Base-by-base conservation (phyloP, 2,888 invertebrate genomes). In the Gerris lacustris region DNA sequence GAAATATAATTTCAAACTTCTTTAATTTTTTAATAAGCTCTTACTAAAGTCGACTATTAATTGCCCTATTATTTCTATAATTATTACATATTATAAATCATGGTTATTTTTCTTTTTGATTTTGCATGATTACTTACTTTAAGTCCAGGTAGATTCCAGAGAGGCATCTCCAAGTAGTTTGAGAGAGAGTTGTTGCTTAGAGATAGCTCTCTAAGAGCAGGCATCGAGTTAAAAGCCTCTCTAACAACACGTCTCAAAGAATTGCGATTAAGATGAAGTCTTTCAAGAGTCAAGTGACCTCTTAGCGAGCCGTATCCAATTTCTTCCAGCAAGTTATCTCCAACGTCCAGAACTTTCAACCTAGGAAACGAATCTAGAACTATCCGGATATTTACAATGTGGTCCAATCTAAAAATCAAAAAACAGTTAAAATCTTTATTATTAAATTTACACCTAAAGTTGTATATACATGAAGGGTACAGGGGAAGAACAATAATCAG, bases 211-310 rank as follows among this genome's bases (percentile, higher is more conserved):
- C 92, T 83, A 62, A 95, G 80, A 0, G 92, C 89, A 0, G 91
- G 91, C 88, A 94, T 89, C 17, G 89, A 89, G 78, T 88, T 86
- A 78, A 94, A 88, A 0, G 92, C 89, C 78, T 92, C 91, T 63
- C 88, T 83, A 76, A 91, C 90, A 71, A 94, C 87, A 68, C 86
- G 84, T 72, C 86, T 86, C 68, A 94, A 84, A 74, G 85, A 85
- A 77, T 94, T 94, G 79, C 88, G 87, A 78, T 92, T 90, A 71
- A 94, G 82, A 81, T 92, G 90, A 47, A 94, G 82, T 75, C 91
- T 85, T 80, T 92, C 92, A 75, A 94, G 79, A 69, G 88, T 89
- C 0, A 89, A 87, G 78, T 93, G 92, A 2, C 92, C 92, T 76
- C 89, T 83, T 9, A 94, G 79, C 0, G 89, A 87, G 0, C 92